These are phyloP conservation scores for Platynereis dumerilii DNA, from an alignment of 2,888 invertebrate species.

Conservation along the genomic window DNA sequence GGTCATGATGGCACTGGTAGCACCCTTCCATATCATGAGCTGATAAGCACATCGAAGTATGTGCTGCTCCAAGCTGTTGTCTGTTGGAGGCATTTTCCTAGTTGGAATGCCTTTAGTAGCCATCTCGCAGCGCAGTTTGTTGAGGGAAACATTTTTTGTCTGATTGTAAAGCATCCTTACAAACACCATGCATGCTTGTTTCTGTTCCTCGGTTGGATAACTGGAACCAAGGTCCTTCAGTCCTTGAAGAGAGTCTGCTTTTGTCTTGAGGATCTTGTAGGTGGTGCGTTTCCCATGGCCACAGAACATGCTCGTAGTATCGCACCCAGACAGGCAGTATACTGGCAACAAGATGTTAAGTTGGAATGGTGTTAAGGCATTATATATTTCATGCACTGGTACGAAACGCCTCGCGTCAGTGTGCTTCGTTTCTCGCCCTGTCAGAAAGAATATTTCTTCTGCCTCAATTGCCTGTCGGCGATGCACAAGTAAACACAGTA, in stretches of 20 bases:
- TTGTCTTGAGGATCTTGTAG: too few relatives aligned
- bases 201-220: too few relatives aligned
- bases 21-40: background rate
- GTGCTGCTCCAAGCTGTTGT: slow-evolving; percentile 1
- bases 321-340: slow-evolving; percentile 16
- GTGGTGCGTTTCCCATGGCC: background rate
- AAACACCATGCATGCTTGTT: background rate
- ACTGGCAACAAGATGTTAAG: background rate
- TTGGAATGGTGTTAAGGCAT: background rate
- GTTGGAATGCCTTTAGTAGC: background rate
- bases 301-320: slow-evolving; percentile 10
- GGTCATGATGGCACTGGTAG: background rate
- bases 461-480: slow-evolving; percentile 1
- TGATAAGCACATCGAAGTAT: background rate
- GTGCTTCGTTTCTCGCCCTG: slow-evolving; percentile 3
- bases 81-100: slow-evolving; percentile 1
- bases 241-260: too few relatives aligned
- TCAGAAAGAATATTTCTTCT: background rate
- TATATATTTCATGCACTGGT: slow-evolving; percentile 6
- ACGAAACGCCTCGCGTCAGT: background rate
- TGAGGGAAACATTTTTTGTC: background rate
- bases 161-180: background rate
- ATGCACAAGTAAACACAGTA: slow-evolving; percentile 6
- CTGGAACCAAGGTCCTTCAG: too few relatives aligned
- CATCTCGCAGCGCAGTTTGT: background rate